Conservation (phyloP, 2,113 vertebrate genomes). For the Gavialis gangeticus region DNA sequence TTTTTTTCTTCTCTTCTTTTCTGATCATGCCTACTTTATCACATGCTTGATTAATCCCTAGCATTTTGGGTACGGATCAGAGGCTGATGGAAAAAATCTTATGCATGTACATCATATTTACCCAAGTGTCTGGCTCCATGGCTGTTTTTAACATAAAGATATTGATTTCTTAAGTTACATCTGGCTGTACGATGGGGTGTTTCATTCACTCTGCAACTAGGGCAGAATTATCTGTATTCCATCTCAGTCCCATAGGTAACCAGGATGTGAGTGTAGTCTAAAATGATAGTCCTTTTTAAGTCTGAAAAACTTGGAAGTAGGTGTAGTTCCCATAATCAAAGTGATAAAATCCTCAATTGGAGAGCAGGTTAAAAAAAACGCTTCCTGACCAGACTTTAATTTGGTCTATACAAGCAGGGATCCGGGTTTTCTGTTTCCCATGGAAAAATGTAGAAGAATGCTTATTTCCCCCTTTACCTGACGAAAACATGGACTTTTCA, state of each 20-base stretch:
- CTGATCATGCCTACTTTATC: neutral
- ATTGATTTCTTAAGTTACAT: neutral
- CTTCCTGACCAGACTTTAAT: neutral
- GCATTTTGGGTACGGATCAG: neutral
- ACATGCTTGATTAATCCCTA: neutral
- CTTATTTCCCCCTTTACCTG: too few species aligned
- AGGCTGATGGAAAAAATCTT: neutral
- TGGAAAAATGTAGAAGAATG: too few species aligned
- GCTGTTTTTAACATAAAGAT: neutral
- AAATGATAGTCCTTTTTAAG: neutral
- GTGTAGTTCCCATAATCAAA: neutral
- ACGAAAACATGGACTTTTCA: too few species aligned
- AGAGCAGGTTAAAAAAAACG: neutral
- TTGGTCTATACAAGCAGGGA: neutral
- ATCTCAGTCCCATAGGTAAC: neutral
- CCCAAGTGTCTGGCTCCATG: neutral
- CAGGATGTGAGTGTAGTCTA: neutral
- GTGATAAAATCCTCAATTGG: neutral
- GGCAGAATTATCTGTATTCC: neutral
- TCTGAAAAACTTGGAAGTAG: neutral
- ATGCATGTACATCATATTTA: neutral
- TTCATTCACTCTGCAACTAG: neutral
- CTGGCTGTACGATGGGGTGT: rapidly evolving
- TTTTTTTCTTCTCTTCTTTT: neutral
- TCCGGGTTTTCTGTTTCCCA: too few species aligned